Evolutionary conservation across 2,113 vertebrate species (phyloP), one percentile per base, ranked within the genome.

Genomic region (Neolamprologus falcicula): DNA sequence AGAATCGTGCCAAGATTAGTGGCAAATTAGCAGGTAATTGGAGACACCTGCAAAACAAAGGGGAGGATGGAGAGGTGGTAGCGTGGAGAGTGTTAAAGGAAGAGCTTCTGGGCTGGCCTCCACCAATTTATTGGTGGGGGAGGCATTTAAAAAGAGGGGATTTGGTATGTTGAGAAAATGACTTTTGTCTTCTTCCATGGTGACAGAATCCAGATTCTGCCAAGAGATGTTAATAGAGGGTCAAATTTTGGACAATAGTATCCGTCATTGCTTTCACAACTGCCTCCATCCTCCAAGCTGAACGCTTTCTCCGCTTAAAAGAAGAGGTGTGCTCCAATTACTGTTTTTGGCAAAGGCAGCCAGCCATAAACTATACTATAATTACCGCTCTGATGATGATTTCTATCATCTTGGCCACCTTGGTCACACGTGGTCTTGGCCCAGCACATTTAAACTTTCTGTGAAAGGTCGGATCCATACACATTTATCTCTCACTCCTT

Each of bases 221-320:
- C 97, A 97, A 97, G 96, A 96, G 94, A 97, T 98, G 97, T 98
- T 98, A 98, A 98, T 97, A 96, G 97, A 96, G 97, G 97, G 97
- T 98, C 97, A 98, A 87, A 59, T 96, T 91, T 95, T 93, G 97
- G 96, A 98, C 98, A 98, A 98, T 97, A 96, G 97, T 97, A 96
- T 97, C 97, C 96, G 97, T 98, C 97, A 97, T 96, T 97, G 96
- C 96, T 97, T 97, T 97, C 97, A 97, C 96, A 96, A 96, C 97
- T 97, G 95, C 93, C 88, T 90, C 97, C 96, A 96, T 97, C 97
- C 97, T 92, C 95, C 92, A 92, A 96, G 96, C 96, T 96, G 97
- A 97, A 94, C 95, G 94, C 94, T 96, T 95, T 96, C 96, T 97
- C 96, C 87, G 71, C 21, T 84, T 96, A 95, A 96, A 97, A 97